Conservation (phyloP, 2,888 invertebrate species). For the Orchesellides sinensis region DNA sequence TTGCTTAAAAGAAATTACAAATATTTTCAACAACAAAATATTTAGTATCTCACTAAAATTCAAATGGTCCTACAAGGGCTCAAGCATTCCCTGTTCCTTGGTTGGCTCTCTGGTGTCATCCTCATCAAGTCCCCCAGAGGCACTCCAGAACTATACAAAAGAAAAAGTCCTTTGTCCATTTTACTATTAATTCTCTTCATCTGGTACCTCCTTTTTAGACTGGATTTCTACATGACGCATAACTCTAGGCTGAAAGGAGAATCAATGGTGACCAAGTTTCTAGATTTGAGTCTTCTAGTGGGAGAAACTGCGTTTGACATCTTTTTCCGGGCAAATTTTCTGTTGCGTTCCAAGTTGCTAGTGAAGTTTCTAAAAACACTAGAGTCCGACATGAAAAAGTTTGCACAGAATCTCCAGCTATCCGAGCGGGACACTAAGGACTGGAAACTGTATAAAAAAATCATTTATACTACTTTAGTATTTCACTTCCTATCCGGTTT, state of each 20-base stretch:
- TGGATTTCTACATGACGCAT: conserved; percentile 57
- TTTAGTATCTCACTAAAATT: neutral
- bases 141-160: conserved; percentile 32
- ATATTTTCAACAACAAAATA: neutral
- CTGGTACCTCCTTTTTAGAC: conserved; percentile 24
- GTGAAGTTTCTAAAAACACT: conserved; percentile 59
- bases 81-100: conserved; percentile 38
- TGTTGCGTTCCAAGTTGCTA: conserved; percentile 53
- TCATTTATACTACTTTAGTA: conserved; percentile 10
- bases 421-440: conserved; percentile 12
- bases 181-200: conserved; percentile 9
- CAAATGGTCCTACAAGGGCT: conserved; percentile 66
- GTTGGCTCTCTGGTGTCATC: conserved; percentile 61
- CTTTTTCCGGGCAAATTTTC: conserved; percentile 51
- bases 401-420: conserved; percentile 37
- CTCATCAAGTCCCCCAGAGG: conserved; percentile 49
- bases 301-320: conserved; percentile 60
- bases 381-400: conserved; percentile 55
- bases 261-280: conserved; percentile 54
- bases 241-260: conserved; percentile 13
- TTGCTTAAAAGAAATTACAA: no score
- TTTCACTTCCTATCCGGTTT: conserved; percentile 45
- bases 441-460: conserved; percentile 49
- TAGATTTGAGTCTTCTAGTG: conserved; percentile 47
- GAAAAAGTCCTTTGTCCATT: conserved; percentile 26